phyloP scores from a whole-genome alignment of 2,888 invertebrate genomes.

The Cosmia trapezina region DNA sequence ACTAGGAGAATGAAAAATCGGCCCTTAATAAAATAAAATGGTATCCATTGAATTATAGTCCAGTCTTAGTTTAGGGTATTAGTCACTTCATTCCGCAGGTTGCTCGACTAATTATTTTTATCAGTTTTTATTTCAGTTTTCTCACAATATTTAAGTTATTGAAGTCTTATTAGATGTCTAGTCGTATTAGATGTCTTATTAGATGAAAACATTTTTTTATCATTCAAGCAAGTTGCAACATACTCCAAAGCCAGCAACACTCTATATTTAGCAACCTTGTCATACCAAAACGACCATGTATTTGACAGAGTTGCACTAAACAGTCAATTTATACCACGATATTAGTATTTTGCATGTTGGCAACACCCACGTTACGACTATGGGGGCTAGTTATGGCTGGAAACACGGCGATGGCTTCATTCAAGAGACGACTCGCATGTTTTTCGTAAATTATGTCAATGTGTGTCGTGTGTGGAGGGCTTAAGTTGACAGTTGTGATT shows the following conservation, averaged over 20 bases:
- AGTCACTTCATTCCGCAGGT: no score
- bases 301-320: slow-evolving; percentile 66
- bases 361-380: slow-evolving; percentile 62
- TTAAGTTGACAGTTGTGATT: slow-evolving; percentile 29
- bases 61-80: neutral
- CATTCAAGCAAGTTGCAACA: neutral
- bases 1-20: no score
- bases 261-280: slow-evolving; percentile 25
- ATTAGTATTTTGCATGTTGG: slow-evolving; percentile 59
- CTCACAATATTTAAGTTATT: no score
- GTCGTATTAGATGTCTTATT: no score
- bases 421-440: slow-evolving; percentile 40
- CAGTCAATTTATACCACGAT: slow-evolving; percentile 62
- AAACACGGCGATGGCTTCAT: slow-evolving; percentile 61
- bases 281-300: slow-evolving; percentile 47
- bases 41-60: neutral
- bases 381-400: slow-evolving; percentile 44
- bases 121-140: neutral
- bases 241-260: neutral
- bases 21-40: neutral
- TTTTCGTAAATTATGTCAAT: slow-evolving; percentile 42
- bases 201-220: neutral
- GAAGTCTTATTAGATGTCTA: no score
- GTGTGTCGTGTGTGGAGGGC: slow-evolving; percentile 8
- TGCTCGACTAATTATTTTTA: neutral